Conservation (phyloP, 2,113 vertebrate genomes). For the Pangasianodon gigas region DNA sequence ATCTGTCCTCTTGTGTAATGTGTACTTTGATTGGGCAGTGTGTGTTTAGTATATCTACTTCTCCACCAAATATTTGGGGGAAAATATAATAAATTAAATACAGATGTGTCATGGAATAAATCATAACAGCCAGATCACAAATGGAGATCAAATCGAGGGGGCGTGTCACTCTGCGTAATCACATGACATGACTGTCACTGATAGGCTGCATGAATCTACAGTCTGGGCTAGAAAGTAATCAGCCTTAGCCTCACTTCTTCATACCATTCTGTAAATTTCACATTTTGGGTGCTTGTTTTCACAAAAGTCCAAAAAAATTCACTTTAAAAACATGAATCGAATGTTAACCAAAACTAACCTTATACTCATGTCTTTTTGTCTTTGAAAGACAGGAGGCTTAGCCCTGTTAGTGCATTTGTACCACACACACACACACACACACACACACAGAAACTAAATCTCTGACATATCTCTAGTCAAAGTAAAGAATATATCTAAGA, state of each 20-base stretch:
- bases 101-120: too few relatives aligned
- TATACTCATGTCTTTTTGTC: too few relatives aligned
- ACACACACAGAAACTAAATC: neutral
- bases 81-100: neutral
- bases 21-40: neutral
- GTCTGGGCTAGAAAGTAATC: neutral
- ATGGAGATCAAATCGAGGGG: neutral
- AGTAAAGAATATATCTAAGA: neutral
- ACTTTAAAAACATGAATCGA: neutral
- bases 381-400: neutral
- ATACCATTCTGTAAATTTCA: neutral
- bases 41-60: neutral
- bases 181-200: neutral
- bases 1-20: neutral
- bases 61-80: neutral
- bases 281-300: neutral
- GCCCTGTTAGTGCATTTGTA: neutral
- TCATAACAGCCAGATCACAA: too few relatives aligned
- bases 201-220: neutral
- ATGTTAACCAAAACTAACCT: neutral
- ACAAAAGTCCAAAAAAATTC: neutral
- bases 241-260: neutral
- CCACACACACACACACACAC: neutral
- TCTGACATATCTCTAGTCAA: slow-evolving; percentile 1
- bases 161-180: neutral